These are phyloP conservation scores for Dendroctonus valens DNA, from an alignment of 1,140 invertebrate species.

Conservation along the genomic window DNA sequence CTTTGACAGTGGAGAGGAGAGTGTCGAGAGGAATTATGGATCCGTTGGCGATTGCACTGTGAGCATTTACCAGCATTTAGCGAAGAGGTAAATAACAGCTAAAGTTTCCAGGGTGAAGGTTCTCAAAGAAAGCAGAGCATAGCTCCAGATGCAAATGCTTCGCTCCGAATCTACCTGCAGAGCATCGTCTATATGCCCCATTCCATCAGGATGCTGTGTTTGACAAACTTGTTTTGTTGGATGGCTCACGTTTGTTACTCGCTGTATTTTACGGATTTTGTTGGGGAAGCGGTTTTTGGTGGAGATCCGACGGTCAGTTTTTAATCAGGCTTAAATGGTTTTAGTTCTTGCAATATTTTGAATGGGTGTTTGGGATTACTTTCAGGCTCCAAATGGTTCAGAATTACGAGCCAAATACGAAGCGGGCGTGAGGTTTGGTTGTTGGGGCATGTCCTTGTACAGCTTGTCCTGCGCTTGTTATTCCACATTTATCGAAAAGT, in stretches of 20 bases:
- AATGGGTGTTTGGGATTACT: conserved; percentile 34
- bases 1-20: conserved; percentile 15
- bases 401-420: conserved; percentile 70
- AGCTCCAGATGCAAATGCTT: conserved; percentile 51
- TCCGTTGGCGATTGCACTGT: conserved; percentile 12
- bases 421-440: conserved; percentile 89
- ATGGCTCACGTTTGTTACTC: conserved; percentile 97
- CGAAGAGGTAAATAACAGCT: background rate
- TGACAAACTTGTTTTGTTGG: conserved; percentile 96
- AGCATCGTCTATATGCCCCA: conserved; percentile 89
- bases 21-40: conserved; percentile 31
- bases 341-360: background rate
- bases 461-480: conserved; percentile 92
- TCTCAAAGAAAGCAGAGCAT: conserved; percentile 35
- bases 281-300: conserved; percentile 92
- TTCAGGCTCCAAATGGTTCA: conserved; percentile 68
- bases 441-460: conserved; percentile 96
- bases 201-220: conserved; percentile 81
- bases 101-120: background rate
- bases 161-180: conserved; percentile 73
- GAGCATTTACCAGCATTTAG: background rate
- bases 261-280: conserved; percentile 95
- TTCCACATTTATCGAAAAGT: conserved; percentile 83
- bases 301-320: conserved; percentile 77
- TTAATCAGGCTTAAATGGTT: background rate